phyloP scores from a whole-genome alignment of 1,140 invertebrate genomes.

The Telenomus remus region DNA sequence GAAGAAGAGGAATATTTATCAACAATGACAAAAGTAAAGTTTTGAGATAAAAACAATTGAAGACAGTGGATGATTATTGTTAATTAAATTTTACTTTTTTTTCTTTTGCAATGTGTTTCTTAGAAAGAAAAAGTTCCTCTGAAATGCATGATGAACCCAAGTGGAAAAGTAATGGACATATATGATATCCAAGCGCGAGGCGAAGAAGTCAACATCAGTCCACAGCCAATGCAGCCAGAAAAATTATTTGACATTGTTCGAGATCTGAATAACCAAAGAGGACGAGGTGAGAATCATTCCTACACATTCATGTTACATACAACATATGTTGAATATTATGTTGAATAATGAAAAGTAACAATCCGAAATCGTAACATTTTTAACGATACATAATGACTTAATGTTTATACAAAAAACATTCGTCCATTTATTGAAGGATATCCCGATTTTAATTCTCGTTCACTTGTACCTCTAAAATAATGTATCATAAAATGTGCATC shows the following conservation, averaged over 20 bases:
- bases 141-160: conserved; percentile 87
- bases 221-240: conserved; percentile 71
- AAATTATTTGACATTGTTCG: conserved; percentile 82
- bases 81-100: conserved; percentile 6
- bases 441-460: too few relatives aligned
- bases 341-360: neutral
- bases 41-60: neutral
- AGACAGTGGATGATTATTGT: conserved; percentile 1
- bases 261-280: conserved; percentile 85
- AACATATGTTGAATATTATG: neutral
- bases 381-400: too few relatives aligned
- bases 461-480: too few relatives aligned
- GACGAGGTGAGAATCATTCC: conserved; percentile 78
- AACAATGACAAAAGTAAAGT: conserved; percentile 64
- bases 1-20: conserved; percentile 66
- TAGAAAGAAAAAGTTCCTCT: conserved; percentile 79
- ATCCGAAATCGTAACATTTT: too few relatives aligned
- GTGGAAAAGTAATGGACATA: conserved; percentile 84
- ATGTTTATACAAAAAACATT: too few relatives aligned
- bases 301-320: conserved; percentile 10
- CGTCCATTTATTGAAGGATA: too few relatives aligned
- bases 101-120: conserved; percentile 11
- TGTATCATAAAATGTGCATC: too few relatives aligned
- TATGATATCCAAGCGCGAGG: conserved; percentile 79
- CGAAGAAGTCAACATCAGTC: conserved; percentile 82